Conservation (phyloP, 2,888 invertebrate genomes). For the Scaptomyza polygonia region DNA sequence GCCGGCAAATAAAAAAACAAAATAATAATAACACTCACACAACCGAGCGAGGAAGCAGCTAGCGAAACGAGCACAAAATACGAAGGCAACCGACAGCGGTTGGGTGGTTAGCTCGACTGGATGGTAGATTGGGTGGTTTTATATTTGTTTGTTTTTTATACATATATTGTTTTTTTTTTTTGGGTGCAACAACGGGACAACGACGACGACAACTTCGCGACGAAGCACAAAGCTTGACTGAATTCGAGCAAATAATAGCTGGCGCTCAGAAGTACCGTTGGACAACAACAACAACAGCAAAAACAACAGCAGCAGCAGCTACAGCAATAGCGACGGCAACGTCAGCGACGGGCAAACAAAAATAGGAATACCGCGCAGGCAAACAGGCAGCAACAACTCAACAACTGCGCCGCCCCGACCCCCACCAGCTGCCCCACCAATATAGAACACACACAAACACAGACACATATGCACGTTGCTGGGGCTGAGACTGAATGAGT, state of each 20-base stretch:
- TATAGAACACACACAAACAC: constrained; percentile 29
- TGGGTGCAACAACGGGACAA: constrained; percentile 54
- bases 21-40: constrained; percentile 14
- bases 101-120: constrained; percentile 39
- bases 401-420: constrained; percentile 49
- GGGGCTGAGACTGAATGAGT: constrained; percentile 59
- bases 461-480: constrained; percentile 29
- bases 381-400: constrained; percentile 48
- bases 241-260: constrained; percentile 71
- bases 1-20: constrained; percentile 60
- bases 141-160: constrained; percentile 1
- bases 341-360: constrained; percentile 64
- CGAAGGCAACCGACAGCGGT: constrained; percentile 12
- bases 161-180: constrained; percentile 19
- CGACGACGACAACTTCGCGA: constrained; percentile 70
- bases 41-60: constrained; percentile 32
- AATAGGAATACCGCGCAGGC: constrained; percentile 74
- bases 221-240: constrained; percentile 80
- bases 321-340: constrained; percentile 32
- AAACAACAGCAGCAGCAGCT: constrained; percentile 23
- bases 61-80: constrained; percentile 23
- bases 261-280: constrained; percentile 78
- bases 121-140: constrained; percentile 16
- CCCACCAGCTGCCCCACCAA: constrained; percentile 37
- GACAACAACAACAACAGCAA: constrained; percentile 61